Evolutionary conservation across 2,797 vertebrate species (phyloP).

Genomic region (Pachyuromys duprasi): DNA sequence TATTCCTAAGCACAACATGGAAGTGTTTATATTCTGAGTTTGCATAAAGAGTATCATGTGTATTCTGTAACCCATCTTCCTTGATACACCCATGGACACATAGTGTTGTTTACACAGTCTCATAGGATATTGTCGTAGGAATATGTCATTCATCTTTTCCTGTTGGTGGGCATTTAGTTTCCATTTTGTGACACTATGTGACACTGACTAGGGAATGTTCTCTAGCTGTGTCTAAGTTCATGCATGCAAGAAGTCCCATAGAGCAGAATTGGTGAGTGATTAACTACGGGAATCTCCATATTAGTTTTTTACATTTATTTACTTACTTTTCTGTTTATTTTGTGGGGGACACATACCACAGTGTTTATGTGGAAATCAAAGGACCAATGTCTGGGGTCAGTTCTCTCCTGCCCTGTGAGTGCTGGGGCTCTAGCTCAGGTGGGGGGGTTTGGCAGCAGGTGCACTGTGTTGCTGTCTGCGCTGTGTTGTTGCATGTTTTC

Average conservation of each 20-base stretch:
- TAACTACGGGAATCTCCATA: too few relatives aligned
- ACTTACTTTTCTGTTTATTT: not conserved
- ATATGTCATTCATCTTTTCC: not conserved
- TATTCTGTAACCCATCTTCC: not conserved
- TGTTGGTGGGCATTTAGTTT: not conserved
- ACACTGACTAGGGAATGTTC: not conserved
- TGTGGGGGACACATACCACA: not conserved
- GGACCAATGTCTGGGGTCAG: not conserved
- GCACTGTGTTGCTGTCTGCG: not conserved
- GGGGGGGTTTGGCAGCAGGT: too few relatives aligned
- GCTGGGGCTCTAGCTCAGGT: not conserved
- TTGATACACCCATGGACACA: too few relatives aligned
- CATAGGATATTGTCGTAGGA: not conserved
- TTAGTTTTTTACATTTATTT: not conserved
- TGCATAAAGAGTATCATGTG: not conserved
- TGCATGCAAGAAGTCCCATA: not conserved
- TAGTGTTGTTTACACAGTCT: not conserved
- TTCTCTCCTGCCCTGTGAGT: not conserved
- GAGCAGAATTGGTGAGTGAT: not conserved
- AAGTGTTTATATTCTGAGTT: not conserved
- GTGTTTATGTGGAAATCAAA: not conserved
- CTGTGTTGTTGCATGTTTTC: rapidly evolving
- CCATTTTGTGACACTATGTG: not conserved
- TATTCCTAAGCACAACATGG: not conserved
- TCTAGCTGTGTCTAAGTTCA: not conserved